Base-by-base conservation (phyloP, 2,888 invertebrate genomes). In the Ophion costatus region DNA sequence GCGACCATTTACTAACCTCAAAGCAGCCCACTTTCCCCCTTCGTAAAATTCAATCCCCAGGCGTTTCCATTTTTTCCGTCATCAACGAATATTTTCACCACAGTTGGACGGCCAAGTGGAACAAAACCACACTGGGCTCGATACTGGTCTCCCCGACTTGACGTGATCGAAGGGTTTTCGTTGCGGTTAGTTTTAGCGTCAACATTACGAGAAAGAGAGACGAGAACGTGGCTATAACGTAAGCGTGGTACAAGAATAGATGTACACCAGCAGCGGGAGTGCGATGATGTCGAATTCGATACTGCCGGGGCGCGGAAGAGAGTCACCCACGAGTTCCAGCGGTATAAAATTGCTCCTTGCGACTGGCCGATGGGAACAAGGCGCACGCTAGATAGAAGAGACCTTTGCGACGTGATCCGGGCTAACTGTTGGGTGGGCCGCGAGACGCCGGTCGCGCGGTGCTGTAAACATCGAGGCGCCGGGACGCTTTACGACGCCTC, bases 381-480 rank as follows among this genome's bases (percentile, higher is more conserved):
- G 59, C 42, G 20, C 22, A 83, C 71, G 64, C 70, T 69, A 38
- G 70, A 80, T 73, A 42, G 76, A 76, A 74, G 56, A 76, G 76
- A 80, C 61, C 77, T 59, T 69, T 69, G 83, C 79, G 80, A 82
- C 80, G 80, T 59, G 84, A 84, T 77, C 76, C 57, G 74, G 70
- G 67, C 79, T 61, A 83, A 83, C 86, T 83, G 83, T 84, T 82
- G 87, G 88, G 89, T 88, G 88, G 88, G 86, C 89, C 80, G 91
- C 24, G 71, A 92, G 92, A 85, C 85, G 78, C 81, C 82, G 82
- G 85, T 87, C 85, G 83, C 92, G 93, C 90, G 71, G 77, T 82
- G 80, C 56, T 94, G 94, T 95, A 95, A 95, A 95, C 95, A 95
- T 91, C 92, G 92, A 94, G 95, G 94, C 94, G 94, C 94, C 94